Conservation (phyloP, 1,140 invertebrate genomes). For the Batillaria attramentaria region DNA sequence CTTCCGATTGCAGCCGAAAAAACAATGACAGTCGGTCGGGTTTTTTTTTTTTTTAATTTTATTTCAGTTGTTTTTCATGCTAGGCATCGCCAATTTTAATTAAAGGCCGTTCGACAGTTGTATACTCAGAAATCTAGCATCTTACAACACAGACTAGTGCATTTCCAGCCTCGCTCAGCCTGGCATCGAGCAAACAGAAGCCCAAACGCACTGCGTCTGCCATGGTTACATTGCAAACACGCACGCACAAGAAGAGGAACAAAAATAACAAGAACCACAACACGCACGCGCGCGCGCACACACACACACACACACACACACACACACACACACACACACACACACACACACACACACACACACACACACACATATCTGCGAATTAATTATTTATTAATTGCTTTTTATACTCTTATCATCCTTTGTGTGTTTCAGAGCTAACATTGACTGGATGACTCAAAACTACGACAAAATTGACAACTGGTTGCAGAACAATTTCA, state of each 20-base stretch:
- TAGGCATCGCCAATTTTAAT: too few relatives aligned
- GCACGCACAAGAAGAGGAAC: not conserved
- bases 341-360: slow-evolving; percentile 13
- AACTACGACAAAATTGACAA: slow-evolving; percentile 53
- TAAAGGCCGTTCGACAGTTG: too few relatives aligned
- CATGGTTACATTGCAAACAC: not conserved
- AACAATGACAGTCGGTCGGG: not conserved
- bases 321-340: slow-evolving; percentile 12
- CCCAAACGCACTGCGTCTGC: not conserved
- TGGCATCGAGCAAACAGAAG: not conserved
- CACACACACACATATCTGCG: not conserved
- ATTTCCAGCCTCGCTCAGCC: not conserved
- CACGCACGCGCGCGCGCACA: slow-evolving; percentile 5
- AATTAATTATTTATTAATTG: not conserved
- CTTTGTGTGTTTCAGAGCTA: slow-evolving; percentile 52
- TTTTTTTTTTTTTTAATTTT: not conserved
- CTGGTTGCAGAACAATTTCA: slow-evolving; percentile 50
- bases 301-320: slow-evolving; percentile 19
- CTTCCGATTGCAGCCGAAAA: not conserved
- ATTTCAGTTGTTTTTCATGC: too few relatives aligned
- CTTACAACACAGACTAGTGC: too few relatives aligned
- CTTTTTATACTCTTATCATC: slow-evolving; percentile 4
- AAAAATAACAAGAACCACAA: slow-evolving; percentile 32
- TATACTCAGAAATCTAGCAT: not conserved
- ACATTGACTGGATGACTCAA: slow-evolving; percentile 63